Percentiles rank a stretch among this genome's conserved stretches.
Conservation (phyloP, 2,113 vertebrate genomes). For the Donacobius atricapilla region DNA sequence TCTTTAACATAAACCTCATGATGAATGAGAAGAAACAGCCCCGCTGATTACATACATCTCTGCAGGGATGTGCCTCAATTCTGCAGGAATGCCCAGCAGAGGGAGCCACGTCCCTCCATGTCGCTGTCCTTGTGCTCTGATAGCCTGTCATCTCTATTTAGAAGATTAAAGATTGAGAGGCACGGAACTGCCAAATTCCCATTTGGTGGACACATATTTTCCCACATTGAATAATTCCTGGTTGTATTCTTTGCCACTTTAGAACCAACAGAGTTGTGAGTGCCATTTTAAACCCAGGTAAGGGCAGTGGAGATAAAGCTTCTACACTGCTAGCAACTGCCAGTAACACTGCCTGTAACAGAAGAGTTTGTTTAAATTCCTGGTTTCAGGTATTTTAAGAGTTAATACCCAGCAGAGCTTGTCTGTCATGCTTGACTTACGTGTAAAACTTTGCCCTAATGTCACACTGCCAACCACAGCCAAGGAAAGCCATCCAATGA, state of each 20-base stretch:
- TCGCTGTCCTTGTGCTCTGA: background rate
- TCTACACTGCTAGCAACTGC: background rate
- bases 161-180: background rate
- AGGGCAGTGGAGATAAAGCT: background rate
- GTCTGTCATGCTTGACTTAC: background rate
- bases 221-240: background rate
- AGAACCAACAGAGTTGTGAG: background rate
- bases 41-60: accelerated
- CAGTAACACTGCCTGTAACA: background rate
- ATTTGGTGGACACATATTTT: background rate
- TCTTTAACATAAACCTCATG: background rate
- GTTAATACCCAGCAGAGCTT: background rate
- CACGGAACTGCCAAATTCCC: background rate
- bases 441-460: accelerated
- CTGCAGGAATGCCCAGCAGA: background rate
- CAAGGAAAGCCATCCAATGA: background rate
- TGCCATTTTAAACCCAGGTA: background rate
- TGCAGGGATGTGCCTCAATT: background rate
- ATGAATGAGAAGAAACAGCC: background rate
- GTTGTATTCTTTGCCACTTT: background rate
- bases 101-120: background rate
- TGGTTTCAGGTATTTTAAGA: background rate
- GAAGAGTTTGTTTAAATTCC: background rate
- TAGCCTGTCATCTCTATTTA: background rate
- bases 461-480: background rate